phyloP scores from a whole-genome alignment of 2,888 invertebrate species.

The Imbricaverruca yamaguchii region DNA sequence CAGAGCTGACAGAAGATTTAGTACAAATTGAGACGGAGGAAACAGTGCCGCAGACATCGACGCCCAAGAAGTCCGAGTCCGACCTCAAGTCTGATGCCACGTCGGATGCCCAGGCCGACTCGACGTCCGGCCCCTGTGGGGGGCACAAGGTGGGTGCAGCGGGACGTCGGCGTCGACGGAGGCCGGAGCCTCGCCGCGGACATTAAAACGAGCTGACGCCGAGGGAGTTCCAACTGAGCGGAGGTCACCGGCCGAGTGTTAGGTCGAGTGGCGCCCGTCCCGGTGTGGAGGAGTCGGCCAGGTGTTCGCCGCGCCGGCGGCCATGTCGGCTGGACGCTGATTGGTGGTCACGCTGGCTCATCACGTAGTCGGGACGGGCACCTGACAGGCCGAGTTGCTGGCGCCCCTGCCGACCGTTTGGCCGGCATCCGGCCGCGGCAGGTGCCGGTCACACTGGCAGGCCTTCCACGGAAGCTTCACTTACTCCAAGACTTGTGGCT shows the following conservation, averaged over 20 bases:
- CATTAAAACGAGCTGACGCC: background rate
- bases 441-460: no score
- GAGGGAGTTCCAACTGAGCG: background rate
- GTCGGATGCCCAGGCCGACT: background rate
- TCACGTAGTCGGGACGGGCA: no score
- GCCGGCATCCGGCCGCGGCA: no score
- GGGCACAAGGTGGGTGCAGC: background rate
- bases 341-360: no score
- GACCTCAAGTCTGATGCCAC: background rate
- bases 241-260: background rate
- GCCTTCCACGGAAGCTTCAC: no score
- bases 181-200: background rate
- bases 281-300: background rate
- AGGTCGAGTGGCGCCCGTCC: background rate
- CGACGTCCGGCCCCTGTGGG: background rate
- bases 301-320: background rate
- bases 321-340: no score
- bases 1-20: slow-evolving; percentile 4
- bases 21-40: slow-evolving; percentile 12
- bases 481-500: no score
- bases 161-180: background rate
- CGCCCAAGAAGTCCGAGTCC: background rate
- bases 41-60: background rate
- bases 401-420: no score
- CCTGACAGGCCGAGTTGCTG: no score